A percentile compares a stretch with the other conserved stretches of the same genome.
Evolutionary conservation across 2,113 vertebrate genomes (phyloP).

Genomic region (Proterorhinus semilunaris): DNA sequence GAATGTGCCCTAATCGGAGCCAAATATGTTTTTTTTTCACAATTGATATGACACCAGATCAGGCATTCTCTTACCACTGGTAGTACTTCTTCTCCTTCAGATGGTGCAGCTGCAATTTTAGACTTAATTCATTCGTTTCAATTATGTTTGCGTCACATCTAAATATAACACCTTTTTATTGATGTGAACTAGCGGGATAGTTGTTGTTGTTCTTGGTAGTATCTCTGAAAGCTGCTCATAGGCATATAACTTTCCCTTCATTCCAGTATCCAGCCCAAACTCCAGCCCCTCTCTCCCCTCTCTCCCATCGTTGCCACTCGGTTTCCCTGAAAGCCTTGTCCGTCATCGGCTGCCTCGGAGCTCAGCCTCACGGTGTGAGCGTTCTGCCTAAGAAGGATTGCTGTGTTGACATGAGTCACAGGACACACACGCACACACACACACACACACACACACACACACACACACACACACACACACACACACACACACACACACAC

Average conservation of each 20-base stretch:
- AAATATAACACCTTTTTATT: no score
- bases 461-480: constrained; percentile 48
- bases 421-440: constrained; percentile 58
- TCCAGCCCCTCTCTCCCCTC: constrained; percentile 47
- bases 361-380: constrained; percentile 63
- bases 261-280: constrained; percentile 1
- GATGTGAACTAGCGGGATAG: no score
- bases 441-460: constrained; percentile 52
- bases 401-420: constrained; percentile 67
- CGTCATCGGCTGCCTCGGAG: constrained; percentile 63
- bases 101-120: no score
- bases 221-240: no score
- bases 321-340: constrained; percentile 49
- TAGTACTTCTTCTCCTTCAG: no score
- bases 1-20: no score
- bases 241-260: neutral
- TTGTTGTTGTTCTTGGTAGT: no score
- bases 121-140: no score
- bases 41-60: no score
- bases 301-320: constrained; percentile 2
- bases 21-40: no score
- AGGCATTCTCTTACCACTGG: no score
- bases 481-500: constrained; percentile 57
- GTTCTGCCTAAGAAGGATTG: constrained; percentile 68
- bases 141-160: no score